phyloP scores from a whole-genome alignment of 2,113 vertebrate genomes.

The Chionis minor region DNA sequence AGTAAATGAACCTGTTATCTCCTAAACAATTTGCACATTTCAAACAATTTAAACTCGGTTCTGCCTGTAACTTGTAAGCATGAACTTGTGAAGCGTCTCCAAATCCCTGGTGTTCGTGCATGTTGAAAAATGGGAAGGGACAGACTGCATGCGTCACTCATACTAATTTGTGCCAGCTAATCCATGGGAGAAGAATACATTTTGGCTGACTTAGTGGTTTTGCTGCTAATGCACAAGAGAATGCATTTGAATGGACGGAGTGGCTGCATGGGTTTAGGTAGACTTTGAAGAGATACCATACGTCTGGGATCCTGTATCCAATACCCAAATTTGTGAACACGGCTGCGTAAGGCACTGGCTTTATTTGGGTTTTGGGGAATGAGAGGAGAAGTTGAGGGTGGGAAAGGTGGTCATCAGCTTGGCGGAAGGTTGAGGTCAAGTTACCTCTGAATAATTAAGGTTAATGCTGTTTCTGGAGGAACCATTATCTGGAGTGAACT shows the following conservation, averaged over 20 bases:
- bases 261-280: background rate
- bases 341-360: accelerated
- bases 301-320: background rate
- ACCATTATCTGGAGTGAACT: background rate
- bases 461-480: background rate
- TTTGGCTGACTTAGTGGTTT: constrained; percentile 60
- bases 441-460: constrained; percentile 8
- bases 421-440: background rate
- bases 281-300: background rate
- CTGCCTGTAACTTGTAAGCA: background rate
- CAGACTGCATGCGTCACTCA: constrained; percentile 27
- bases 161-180: constrained; percentile 46
- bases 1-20: background rate
- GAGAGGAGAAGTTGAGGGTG: background rate
- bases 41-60: background rate
- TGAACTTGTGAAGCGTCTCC: constrained; percentile 5
- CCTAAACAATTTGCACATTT: background rate
- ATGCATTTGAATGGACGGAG: background rate
- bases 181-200: constrained; percentile 36
- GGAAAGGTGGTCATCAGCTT: background rate
- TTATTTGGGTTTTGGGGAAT: background rate
- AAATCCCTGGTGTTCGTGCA: constrained; percentile 41
- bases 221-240: constrained; percentile 48
- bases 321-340: accelerated
- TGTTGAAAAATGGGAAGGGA: constrained; percentile 48